A percentile compares a stretch with the other conserved stretches of the same genome.
These are phyloP conservation scores for Anadara kagoshimensis DNA, from an alignment of 1,140 invertebrate species.

Conservation along the genomic window DNA sequence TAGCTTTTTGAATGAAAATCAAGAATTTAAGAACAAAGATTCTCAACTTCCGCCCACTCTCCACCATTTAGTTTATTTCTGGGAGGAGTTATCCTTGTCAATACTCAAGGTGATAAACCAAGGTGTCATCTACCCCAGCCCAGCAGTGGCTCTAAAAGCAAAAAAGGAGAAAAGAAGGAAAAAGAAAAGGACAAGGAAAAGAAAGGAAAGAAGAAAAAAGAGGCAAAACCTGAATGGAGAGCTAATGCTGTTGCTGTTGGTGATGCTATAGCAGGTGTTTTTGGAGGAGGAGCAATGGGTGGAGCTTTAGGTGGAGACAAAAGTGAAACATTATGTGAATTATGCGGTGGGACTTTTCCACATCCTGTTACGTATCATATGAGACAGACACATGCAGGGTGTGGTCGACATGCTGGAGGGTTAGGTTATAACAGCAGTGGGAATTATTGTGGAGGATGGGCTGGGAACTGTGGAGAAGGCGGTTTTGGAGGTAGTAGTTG, in stretches of 20 bases:
- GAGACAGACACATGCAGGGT: constrained; percentile 90
- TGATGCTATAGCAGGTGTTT: constrained; percentile 57
- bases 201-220: constrained; percentile 70
- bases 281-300: constrained; percentile 34
- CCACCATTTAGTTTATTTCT: constrained; percentile 82
- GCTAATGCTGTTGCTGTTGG: constrained; percentile 50
- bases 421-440: constrained; percentile 92
- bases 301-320: constrained; percentile 63
- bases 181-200: constrained; percentile 72
- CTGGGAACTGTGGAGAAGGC: constrained; percentile 90
- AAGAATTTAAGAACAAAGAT: constrained; percentile 32
- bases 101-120: constrained; percentile 80
- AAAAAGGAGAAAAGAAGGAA: constrained; percentile 75
- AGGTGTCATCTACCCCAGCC: constrained; percentile 74
- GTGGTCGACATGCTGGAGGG: constrained; percentile 88
- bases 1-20: constrained; percentile 13
- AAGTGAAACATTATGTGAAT: constrained; percentile 86
- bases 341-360: constrained; percentile 85
- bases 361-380: constrained; percentile 94
- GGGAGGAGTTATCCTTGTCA: constrained; percentile 88
- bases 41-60: constrained; percentile 87
- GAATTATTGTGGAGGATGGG: constrained; percentile 89
- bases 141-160: constrained; percentile 69
- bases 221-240: constrained; percentile 71
- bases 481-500: constrained; percentile 88